phyloP scores from a whole-genome alignment of 2,113 vertebrate genomes.

The Murina feae region DNA sequence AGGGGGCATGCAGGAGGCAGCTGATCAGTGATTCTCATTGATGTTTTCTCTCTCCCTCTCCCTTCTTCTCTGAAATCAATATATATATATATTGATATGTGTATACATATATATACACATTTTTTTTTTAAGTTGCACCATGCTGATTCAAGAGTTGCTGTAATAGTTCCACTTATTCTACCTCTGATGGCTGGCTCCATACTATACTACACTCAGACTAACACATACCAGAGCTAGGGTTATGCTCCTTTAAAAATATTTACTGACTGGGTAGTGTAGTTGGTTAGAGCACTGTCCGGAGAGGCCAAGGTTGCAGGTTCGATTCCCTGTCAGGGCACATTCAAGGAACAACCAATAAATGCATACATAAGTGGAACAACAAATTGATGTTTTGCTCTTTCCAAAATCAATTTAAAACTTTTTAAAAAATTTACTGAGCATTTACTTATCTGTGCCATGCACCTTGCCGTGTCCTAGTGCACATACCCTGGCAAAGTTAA shows the following conservation, averaged over 20 bases:
- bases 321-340: neutral
- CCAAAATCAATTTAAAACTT: neutral
- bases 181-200: neutral
- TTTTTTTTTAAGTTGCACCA: neutral
- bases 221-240: neutral
- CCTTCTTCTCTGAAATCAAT: too few relatives aligned
- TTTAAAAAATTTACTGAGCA: neutral
- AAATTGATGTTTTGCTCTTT: neutral
- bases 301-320: neutral
- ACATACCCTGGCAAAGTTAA: neutral
- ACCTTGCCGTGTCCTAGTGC: neutral
- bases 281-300: neutral
- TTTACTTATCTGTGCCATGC: neutral
- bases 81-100: too few relatives aligned
- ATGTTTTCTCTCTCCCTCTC: too few relatives aligned
- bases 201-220: neutral
- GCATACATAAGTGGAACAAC: neutral
- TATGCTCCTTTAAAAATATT: neutral
- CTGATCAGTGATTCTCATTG: too few relatives aligned
- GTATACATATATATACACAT: too few relatives aligned
- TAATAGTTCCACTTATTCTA: neutral
- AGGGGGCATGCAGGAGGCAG: too few relatives aligned
- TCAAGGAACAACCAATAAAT: neutral
- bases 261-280: neutral
- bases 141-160: neutral